Conservation (phyloP, 2,888 invertebrate genomes). For the Sinodicranocentrus sp. region DNA sequence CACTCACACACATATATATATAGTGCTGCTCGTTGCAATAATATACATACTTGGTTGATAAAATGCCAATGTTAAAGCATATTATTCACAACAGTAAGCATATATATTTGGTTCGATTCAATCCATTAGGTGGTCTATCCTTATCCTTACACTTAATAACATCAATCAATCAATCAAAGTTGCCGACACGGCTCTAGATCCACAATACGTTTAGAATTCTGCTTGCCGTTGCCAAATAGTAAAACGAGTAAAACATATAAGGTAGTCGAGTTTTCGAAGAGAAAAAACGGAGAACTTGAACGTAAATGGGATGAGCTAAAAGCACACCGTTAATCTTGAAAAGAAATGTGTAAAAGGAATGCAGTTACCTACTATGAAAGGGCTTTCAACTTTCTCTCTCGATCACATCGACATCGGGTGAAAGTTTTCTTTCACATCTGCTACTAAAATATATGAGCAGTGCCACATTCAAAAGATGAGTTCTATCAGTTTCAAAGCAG, state of each 20-base stretch:
- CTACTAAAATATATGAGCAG: constrained; percentile 39
- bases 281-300: neutral
- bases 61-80: neutral
- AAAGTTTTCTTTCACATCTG: constrained; percentile 31
- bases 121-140: constrained; percentile 52
- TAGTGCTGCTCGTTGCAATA: neutral
- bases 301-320: constrained; percentile 52
- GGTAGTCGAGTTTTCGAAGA: neutral
- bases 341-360: neutral
- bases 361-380: constrained; percentile 30
- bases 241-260: constrained; percentile 4
- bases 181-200: constrained; percentile 40
- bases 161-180: constrained; percentile 61
- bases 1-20: neutral
- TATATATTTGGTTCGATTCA: constrained; percentile 43
- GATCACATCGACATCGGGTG: constrained; percentile 29
- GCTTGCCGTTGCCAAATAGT: constrained; percentile 12
- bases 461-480: constrained; percentile 30
- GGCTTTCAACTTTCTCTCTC: constrained; percentile 35
- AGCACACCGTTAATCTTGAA: constrained; percentile 39
- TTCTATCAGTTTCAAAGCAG: constrained; percentile 37
- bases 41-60: too few species aligned
- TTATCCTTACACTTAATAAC: constrained; percentile 46
- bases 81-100: constrained; percentile 3
- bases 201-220: constrained; percentile 22